phyloP scores from a whole-genome alignment of 2,888 invertebrate species.

The Polymixis lichenea region DNA sequence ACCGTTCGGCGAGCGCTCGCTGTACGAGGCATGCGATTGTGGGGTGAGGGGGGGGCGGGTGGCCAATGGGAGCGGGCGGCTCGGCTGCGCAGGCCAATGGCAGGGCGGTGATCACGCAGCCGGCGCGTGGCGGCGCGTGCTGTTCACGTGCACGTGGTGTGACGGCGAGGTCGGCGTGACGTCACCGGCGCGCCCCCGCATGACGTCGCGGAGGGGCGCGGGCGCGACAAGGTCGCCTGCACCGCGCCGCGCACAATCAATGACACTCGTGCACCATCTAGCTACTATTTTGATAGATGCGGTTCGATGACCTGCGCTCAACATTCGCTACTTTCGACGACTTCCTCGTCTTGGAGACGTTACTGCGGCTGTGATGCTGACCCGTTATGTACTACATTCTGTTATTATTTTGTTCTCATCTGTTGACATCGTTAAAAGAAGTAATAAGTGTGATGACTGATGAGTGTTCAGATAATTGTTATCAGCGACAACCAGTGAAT shows the following conservation, averaged over 20 bases:
- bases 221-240: conserved; percentile 83
- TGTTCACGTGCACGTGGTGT: conserved; percentile 96
- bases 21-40: conserved; percentile 90
- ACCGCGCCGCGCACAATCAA: conserved; percentile 69
- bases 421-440: conserved; percentile 26
- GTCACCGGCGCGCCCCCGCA: conserved; percentile 91
- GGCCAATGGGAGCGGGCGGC: conserved; percentile 93
- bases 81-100: conserved; percentile 93
- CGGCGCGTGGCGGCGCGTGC: conserved; percentile 94
- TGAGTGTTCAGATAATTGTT: conserved; percentile 35
- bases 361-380: not conserved
- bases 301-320: conserved; percentile 76
- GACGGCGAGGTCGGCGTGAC: conserved; percentile 91
- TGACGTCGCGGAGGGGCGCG: conserved; percentile 83
- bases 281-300: conserved; percentile 78
- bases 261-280: conserved; percentile 72
- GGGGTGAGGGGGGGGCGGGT: conserved; percentile 91
- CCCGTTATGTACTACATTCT: conserved; percentile 9
- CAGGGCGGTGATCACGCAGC: conserved; percentile 92
- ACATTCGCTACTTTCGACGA: conserved; percentile 58
- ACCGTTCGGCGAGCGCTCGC: conserved; percentile 83
- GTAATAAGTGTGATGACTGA: conserved; percentile 10
- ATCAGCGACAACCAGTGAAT: conserved; percentile 39
- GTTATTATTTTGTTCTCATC: not conserved
- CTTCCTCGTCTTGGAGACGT: conserved; percentile 3